Base-by-base conservation (phyloP, 1,140 invertebrate genomes). In the Adelges cooleyi region DNA sequence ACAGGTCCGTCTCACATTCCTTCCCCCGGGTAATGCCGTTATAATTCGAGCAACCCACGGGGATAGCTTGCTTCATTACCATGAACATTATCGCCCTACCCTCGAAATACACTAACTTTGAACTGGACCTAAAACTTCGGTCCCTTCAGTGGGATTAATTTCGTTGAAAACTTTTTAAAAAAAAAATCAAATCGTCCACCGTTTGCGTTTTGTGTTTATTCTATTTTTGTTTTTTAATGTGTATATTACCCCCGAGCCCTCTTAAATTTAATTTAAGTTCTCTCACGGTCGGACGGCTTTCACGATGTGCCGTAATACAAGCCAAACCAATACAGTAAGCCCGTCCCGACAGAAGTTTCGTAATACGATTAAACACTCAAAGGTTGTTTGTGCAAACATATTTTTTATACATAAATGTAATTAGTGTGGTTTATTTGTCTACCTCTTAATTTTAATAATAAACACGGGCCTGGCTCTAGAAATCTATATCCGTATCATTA, bases 211-310 rank as follows among this genome's bases (percentile, higher is more conserved):
- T 9, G n/a, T 27, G n/a, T 59, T 40, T 40, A 54, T 54, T 59
- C 22, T 59, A 44, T 59, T 59, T 44, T 59, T 27, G 17, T 44
- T 59, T 59, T 42, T 59, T 44, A 59, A 59, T 59, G 40, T 59
- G 38, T 25, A 40, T 11, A 59, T 18, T 42, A 27, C 38, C 22
- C 38, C 38, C 9, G 22, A 59, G 53, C 44, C 38, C 38, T 44
- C n/a, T 59, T 44, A 25, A 59, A 59, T 59, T 59, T 59, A 59
- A 59, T 59, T 59, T 42, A 44, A 59, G 38, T 59, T 44, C 38
- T 59, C 27, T 59, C 42, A 42, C 53, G 36, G 53, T 56, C 25
- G 25, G 38, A 56, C 8, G 53, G 36, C 42, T 56, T 59, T 44
- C 53, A 44, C 25, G 38, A 17, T n/a, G n/a, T 27, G 29, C 25